Evolutionary conservation across 2,797 vertebrate species (phyloP), one percentile per base, ranked within the genome.

Genomic region (Crax fasciolata): DNA sequence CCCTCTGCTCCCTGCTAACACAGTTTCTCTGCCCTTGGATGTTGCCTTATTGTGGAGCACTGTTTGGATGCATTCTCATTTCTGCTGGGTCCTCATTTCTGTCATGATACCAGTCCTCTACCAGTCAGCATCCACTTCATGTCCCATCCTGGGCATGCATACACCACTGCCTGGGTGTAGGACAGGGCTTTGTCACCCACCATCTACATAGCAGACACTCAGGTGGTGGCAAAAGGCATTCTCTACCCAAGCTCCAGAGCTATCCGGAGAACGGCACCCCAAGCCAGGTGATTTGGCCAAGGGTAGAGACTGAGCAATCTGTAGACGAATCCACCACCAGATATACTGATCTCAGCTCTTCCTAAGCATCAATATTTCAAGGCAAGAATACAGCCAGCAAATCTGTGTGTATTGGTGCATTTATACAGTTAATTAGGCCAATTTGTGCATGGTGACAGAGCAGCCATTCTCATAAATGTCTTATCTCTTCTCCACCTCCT

Each of bases 331-430:
- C 85, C 70, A 81, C 87, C 79, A 94, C 66, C 93, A 97, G 76
- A 88, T 91, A 96, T 35, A 63, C 88, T 95, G 88, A 93, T 93
- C 93, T 94, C 93, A 94, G 80, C 88, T 95, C 71, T 95, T 96
- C 88, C 74, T 91, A 67, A 91, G 55, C 95, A 95, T 97, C 85
- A 97, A 90, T 96, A 96, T 96, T 96, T 96, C 90, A 97, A 93
- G 88, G 66, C 71, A 63, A 84, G 77, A 79, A 77, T 57, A 17
- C 57, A 84, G 63, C 39, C 74, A 90, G 91, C 30, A 86, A 94
- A 95, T 57, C 66, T 3, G 11, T 91, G 93, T 67, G 77, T 95
- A 84, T 93, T 86, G 91, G 70, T 94, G 95, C 94, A 81, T 92
- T 96, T 96, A 82, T 87, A 84, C 90, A 94, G 86, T 67, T 97